Percentiles rank a stretch among this genome's conserved stretches.
Conservation (phyloP, 2,113 vertebrate species). For the Callocephalon fimbriatum region DNA sequence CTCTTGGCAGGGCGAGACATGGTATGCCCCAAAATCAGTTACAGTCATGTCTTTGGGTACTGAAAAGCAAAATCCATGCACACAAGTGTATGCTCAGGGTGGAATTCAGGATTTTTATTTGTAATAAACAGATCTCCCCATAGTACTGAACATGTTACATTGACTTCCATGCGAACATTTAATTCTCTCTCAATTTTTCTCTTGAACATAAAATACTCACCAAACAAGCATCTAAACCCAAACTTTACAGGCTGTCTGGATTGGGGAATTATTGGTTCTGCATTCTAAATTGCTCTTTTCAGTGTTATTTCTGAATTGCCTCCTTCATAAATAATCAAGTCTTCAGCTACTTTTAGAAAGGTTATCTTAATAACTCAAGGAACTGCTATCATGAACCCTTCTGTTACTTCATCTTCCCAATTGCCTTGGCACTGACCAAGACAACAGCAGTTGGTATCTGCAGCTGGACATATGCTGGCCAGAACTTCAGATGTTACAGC, state of each 20-base stretch:
- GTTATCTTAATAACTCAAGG: background rate
- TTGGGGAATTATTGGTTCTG: background rate
- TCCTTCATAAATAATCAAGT: background rate
- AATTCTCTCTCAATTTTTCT: background rate
- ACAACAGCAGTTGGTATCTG: background rate
- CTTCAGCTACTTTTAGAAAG: background rate
- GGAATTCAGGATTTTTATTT: background rate
- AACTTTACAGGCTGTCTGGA: background rate
- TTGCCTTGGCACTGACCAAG: too few relatives aligned
- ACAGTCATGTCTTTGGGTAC: background rate
- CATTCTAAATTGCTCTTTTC: background rate
- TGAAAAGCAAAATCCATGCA: background rate
- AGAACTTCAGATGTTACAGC: background rate
- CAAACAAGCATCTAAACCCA: background rate
- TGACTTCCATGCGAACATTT: background rate
- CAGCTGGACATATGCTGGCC: background rate
- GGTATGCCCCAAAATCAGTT: rapidly evolving
- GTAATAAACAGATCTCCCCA: background rate
- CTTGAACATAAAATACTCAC: too few relatives aligned
- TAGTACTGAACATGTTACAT: background rate
- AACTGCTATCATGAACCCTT: background rate
- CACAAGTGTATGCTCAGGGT: too few relatives aligned
- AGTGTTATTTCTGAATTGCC: background rate
- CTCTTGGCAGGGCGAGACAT: background rate
- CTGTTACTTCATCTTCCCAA: background rate